Evolutionary conservation across 2,888 invertebrate genomes (phyloP).

Genomic region (Erpobdella octoculata): DNA sequence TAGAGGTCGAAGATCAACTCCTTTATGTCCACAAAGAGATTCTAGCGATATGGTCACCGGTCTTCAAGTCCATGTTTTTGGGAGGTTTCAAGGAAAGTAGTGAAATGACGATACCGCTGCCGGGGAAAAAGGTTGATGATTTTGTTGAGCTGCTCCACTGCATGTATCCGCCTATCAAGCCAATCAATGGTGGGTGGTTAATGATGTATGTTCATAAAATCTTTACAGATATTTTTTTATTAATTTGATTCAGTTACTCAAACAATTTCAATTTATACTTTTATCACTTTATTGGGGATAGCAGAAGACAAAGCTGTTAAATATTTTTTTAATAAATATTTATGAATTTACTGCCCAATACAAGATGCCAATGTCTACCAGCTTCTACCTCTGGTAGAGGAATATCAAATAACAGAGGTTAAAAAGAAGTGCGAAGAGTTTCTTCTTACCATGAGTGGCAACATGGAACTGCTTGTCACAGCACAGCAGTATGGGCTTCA

Average conservation of each 20-base stretch:
- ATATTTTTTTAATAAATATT: too few relatives aligned
- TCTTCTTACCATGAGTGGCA: conserved; percentile 41
- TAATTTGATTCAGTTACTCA: too few relatives aligned
- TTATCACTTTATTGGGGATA: neutral
- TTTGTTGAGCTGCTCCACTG: conserved; percentile 51
- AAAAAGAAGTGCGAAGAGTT: conserved; percentile 51
- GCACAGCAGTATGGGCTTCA: conserved; percentile 42
- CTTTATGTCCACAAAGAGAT: conserved; percentile 45
- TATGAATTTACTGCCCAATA: neutral
- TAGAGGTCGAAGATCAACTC: conserved; percentile 42
- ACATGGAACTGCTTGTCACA: conserved; percentile 44
- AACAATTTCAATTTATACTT: too few relatives aligned
- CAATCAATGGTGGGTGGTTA: conserved; percentile 46
- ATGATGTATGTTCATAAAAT: neutral
- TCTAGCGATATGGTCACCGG: conserved; percentile 45
- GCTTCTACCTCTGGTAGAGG: conserved; percentile 51
- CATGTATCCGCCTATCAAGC: conserved; percentile 51
- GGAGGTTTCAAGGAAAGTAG: conserved; percentile 38
- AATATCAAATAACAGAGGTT: conserved; percentile 51
- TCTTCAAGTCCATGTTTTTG: conserved; percentile 44
- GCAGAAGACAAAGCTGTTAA: too few relatives aligned
- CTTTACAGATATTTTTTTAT: too few relatives aligned
- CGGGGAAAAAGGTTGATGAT: conserved; percentile 46
- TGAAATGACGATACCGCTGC: conserved; percentile 38
- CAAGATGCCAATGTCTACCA: conserved; percentile 49